Evolutionary conservation across 2,113 vertebrate genomes (phyloP), one percentile per base, ranked within the genome.

Genomic region (Tonatia bakeri): DNA sequence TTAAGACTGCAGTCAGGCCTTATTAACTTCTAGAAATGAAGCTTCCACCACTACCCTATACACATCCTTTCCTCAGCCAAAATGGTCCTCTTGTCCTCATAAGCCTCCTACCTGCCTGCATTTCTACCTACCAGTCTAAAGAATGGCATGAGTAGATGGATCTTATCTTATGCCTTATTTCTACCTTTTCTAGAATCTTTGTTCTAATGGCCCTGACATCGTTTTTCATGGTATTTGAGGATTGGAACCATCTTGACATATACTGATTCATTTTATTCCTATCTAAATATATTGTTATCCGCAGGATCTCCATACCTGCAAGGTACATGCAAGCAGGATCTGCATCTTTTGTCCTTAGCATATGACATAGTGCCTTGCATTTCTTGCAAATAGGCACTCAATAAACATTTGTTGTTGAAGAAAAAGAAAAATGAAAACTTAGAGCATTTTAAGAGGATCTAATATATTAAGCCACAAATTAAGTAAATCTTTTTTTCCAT

Each of bases 391-490:
- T n/a, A 85, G 26, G 43, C 16, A 67, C 43, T 92, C 64, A 77
- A 43, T 54, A 92, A 80, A 76, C 33, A 95, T 59, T 67, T 72
- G 20, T 45, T 82, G 28, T 80, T 75, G 47, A 92, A 92, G 10
- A 82, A 90, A 75, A 83, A 79, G 1, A 65, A 96, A 89, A 94
- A 43, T 31, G 36, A 54, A 80, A 56, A 87, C 64, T n/a, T 88
- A 40, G 24, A 84, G 11, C 45, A 4, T 87, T 90, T 95, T 82
- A 92, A 70, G 67, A 70, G 16, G 38, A 47, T 14, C 67, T 26
- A 87, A 54, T 59, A 54, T 82, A 77, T 90, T 87, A 92, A 91
- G 38, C 33, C 7, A 83, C 56, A 77, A 84, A 69, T 92, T 91
- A 89, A 61, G 59, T 26, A 82, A 94, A 89, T 0, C 33, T 8